Percentiles rank a stretch among this genome's conserved stretches.
These are phyloP conservation scores for Oscheius sp. DNA, from an alignment of 2,888 invertebrate species.

Conservation along the genomic window DNA sequence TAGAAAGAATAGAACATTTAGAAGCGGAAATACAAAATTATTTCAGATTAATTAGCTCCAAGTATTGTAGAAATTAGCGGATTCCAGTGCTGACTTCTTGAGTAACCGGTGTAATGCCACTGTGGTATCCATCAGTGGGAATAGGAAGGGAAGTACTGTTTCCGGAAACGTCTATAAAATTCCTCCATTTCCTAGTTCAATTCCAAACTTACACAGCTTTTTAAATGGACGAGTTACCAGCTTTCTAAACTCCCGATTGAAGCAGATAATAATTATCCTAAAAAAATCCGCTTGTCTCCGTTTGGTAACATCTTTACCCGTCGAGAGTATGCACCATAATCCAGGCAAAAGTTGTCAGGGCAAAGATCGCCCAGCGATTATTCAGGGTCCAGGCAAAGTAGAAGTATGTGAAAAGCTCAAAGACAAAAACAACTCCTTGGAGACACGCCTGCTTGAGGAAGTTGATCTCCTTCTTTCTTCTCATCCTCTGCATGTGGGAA, in stretches of 20 bases:
- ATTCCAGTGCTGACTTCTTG: background rate
- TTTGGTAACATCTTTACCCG: constrained; percentile 30
- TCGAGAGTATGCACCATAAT: constrained; percentile 44
- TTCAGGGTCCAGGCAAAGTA: constrained; percentile 37
- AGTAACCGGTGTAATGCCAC: background rate
- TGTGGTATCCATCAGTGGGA: background rate
- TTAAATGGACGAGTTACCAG: constrained; percentile 28
- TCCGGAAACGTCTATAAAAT: constrained; percentile 31
- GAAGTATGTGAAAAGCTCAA: constrained; percentile 54
- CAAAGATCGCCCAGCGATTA: constrained; percentile 41
- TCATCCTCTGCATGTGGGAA: background rate
- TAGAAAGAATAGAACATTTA: too few relatives aligned
- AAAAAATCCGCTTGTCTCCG: background rate
- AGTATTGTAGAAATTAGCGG: too few relatives aligned
- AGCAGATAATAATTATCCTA: constrained; percentile 34
- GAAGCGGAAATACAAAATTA: too few relatives aligned
- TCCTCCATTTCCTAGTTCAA: background rate
- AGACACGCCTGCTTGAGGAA: constrained; percentile 38
- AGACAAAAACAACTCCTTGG: constrained; percentile 48
- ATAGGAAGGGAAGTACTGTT: background rate
- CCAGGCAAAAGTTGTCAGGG: constrained; percentile 46
- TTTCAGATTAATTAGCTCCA: too few relatives aligned
- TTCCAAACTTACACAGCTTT: background rate
- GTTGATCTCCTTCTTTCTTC: constrained; percentile 31
- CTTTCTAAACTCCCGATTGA: constrained; percentile 32